Base-by-base conservation (phyloP, 2,888 invertebrate species). In the Ornithoptera priamus region DNA sequence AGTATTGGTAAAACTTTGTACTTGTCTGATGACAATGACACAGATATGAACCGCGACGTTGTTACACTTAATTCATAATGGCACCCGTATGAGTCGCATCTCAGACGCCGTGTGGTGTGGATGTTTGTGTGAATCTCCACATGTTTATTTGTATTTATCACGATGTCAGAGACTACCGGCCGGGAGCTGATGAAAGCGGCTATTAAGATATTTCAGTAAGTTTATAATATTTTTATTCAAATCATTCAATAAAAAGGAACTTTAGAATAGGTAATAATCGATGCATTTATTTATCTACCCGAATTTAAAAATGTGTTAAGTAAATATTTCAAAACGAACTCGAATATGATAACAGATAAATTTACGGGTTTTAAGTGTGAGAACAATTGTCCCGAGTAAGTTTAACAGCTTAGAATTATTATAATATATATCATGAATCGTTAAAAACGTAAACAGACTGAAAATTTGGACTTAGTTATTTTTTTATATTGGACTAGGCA, bases 1-100 rank as follows among this genome's bases (percentile, higher is more conserved):
- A 58, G n/a, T 46, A 42, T 8, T 57, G 22, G 57, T 58, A 60
- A 58, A 68, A 62, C 62, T 66, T 63, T 70, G 63, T 70, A 67
- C 59, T 70, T 70, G 62, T 70, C 66, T 67, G 46, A 63, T 58
- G 57, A 22, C 57, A 63, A 2, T 39, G 57, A 60, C 63, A 64
- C 15, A 60, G 59, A 70, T 67, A 70, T 57, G 65, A 65, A 62
- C 46, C 39, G 59, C 50, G 58, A 62, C 65, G 61, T 69, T 30
- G 62, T 58, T 53, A 50, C n/a, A 18, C 24, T 36, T 42, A 53
- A 63, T 64, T 64, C 56, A 64, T 20, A 12, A 22, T 18, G 30
- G 36, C 65, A 65, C 65, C 65, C 61, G 46, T 62, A 69, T 69
- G 62, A 69, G 69, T 69, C 61, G 46, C 62, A 69, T 69, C 69